Conservation (phyloP, 2,113 vertebrate species). For the Lampris incognitus region DNA sequence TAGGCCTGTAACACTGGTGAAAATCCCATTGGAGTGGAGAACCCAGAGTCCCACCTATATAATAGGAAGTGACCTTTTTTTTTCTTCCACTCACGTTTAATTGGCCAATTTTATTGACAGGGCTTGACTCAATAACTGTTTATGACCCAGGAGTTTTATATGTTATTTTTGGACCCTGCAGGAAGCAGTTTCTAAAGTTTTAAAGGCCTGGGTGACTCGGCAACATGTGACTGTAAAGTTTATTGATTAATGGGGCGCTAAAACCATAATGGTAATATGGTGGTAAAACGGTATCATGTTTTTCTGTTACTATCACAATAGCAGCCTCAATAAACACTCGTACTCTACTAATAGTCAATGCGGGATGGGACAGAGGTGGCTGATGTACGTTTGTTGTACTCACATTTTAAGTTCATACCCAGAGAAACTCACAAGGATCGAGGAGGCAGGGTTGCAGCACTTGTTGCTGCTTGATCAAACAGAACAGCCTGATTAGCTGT, state of each 20-base stretch:
- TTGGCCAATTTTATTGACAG: constrained; percentile 63
- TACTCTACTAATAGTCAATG: background rate
- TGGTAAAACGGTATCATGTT: constrained; percentile 24
- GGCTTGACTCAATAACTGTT: constrained; percentile 66
- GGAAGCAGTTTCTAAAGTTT: constrained; percentile 55
- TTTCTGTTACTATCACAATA: background rate
- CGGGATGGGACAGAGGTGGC: background rate
- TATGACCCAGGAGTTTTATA: constrained; percentile 61
- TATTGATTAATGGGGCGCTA: constrained; percentile 54
- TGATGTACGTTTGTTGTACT: background rate
- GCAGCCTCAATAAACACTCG: background rate
- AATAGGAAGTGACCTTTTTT: constrained; percentile 64
- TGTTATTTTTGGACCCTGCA: constrained; percentile 63
- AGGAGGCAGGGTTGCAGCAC: no score
- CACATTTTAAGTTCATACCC: background rate
- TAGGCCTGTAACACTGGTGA: constrained; percentile 47
- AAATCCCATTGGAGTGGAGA: constrained; percentile 46
- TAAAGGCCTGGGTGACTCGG: constrained; percentile 38
- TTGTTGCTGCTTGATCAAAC: no score
- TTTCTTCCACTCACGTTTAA: constrained; percentile 64
- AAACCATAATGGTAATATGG: constrained; percentile 26
- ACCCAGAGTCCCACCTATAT: constrained; percentile 32
- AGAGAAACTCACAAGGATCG: no score
- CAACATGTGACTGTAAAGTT: constrained; percentile 53
- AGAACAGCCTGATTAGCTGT: no score